Evolutionary conservation across 1,140 invertebrate species (phyloP).

Genomic region (Pygmarrhopalites habei): DNA sequence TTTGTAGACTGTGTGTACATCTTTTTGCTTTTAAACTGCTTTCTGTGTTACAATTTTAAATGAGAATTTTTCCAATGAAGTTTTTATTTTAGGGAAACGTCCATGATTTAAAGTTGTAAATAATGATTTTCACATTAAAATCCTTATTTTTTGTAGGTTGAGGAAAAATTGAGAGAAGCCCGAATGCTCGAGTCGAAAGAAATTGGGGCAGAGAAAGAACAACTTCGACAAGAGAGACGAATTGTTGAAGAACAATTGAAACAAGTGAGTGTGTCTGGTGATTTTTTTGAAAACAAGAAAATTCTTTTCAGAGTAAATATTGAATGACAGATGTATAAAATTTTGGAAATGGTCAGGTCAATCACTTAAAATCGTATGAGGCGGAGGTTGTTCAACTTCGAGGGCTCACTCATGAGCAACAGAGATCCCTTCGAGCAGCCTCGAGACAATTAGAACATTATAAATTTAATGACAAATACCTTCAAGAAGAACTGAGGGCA

Average conservation of each 20-base stretch:
- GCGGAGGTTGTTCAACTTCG: conserved; percentile 53
- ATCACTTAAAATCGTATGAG: conserved; percentile 52
- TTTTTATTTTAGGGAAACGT: background rate
- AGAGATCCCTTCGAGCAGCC: conserved; percentile 50
- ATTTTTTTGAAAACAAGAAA: too few relatives aligned
- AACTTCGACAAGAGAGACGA: conserved; percentile 19
- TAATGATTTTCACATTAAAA: background rate
- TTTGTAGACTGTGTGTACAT: too few relatives aligned
- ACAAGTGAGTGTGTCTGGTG: conserved; percentile 19
- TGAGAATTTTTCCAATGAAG: too few relatives aligned
- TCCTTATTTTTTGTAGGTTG: conserved; percentile 36
- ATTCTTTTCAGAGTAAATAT: too few relatives aligned
- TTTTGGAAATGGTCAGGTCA: too few relatives aligned
- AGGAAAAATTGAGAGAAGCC: conserved; percentile 47
- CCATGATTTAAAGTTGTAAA: too few relatives aligned
- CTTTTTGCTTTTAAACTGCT: too few relatives aligned
- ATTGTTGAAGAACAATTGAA: conserved; percentile 31
- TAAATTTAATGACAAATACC: conserved; percentile 48
- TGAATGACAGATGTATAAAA: too few relatives aligned
- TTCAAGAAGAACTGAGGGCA: conserved; percentile 52
- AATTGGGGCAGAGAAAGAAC: conserved; percentile 42
- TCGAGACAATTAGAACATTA: conserved; percentile 53
- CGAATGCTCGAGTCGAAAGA: conserved; percentile 40
- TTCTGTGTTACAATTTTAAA: too few relatives aligned
- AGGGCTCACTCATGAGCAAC: conserved; percentile 52